Base-by-base conservation (phyloP, 2,113 vertebrate species). In the Burhinus oedicnemus region DNA sequence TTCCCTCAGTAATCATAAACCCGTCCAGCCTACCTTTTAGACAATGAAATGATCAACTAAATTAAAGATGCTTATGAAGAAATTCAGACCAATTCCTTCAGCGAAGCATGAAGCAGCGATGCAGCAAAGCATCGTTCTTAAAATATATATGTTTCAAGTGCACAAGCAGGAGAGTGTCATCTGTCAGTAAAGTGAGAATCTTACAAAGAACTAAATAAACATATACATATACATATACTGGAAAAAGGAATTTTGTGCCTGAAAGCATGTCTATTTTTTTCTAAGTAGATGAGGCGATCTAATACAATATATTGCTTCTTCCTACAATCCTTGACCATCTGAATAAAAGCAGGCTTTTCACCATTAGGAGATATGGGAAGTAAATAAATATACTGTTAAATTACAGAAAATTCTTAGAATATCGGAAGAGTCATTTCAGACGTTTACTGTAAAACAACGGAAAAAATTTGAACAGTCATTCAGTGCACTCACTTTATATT, bases 231-330 rank as follows among this genome's bases (percentile, higher is more conserved):
- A 58, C 27, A 32, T 6, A 32, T 22, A 23, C 11, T 62, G 32
- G 6, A 89, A 77, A 18, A 93, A 70, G 36, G 83, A 95, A 76
- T 29, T 36, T 0, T 64, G 20, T 76, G 32, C 5, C 23, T 85
- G 55, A 62, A 93, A 87, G 16, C 7, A 14, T 38, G 9, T 45
- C 5, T 26, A 16, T 6, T 75, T 85, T 83, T 70, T 65, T 90
- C 38, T 47, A 44, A 9, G 34, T 45, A 52, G 7, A 49, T n/a
- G 30, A 93, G 11, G 34, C 0, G 0, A 38, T 36, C 11, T 74
- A 27, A 42, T 47, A 52, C 85, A 83, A 83, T 77, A 19, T 17
- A 16, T 51, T 52, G 2, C 11, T 72, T 86, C n/a, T 65, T 88
- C 23, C 12, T 64, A 60, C 25, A 76, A 0, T 52, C 29, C 42